Conservation (phyloP, 2,888 invertebrate genomes). For the Xanthia togata region DNA sequence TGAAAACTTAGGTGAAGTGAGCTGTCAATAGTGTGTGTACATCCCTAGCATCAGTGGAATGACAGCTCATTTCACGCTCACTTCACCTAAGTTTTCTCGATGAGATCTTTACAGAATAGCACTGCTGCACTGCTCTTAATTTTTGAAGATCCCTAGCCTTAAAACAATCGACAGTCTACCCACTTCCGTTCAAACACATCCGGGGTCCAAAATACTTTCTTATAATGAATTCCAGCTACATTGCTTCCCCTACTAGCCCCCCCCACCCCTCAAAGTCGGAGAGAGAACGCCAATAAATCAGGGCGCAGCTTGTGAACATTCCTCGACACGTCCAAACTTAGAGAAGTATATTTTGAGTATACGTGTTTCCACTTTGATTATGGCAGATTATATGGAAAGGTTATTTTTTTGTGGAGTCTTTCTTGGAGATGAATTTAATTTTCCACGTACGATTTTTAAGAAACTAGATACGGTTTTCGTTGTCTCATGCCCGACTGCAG, state of each 20-base stretch:
- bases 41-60: too few relatives aligned
- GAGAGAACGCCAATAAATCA: slow-evolving; percentile 70
- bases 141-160: too few relatives aligned
- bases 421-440: neutral
- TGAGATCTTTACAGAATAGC: too few relatives aligned
- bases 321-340: slow-evolving; percentile 70
- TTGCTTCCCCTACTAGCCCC: slow-evolving; percentile 27
- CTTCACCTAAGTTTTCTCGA: too few relatives aligned
- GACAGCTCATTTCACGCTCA: too few relatives aligned
- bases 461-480: neutral
- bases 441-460: neutral
- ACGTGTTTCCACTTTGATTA: slow-evolving; percentile 64
- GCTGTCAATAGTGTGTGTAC: too few relatives aligned
- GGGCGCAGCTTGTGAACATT: slow-evolving; percentile 71
- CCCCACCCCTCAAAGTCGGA: slow-evolving; percentile 39
- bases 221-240: slow-evolving; percentile 59
- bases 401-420: slow-evolving; percentile 14
- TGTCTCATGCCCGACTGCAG: too few relatives aligned
- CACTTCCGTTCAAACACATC: slow-evolving; percentile 36
- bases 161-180: too few relatives aligned
- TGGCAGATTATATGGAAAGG: slow-evolving; percentile 37
- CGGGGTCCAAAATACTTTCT: slow-evolving; percentile 52
- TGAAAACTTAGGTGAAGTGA: too few relatives aligned
- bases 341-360: slow-evolving; percentile 71
- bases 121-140: too few relatives aligned